Evolutionary conservation across 2,888 invertebrate genomes (phyloP).

Genomic region (Drosophila tanythrix): DNA sequence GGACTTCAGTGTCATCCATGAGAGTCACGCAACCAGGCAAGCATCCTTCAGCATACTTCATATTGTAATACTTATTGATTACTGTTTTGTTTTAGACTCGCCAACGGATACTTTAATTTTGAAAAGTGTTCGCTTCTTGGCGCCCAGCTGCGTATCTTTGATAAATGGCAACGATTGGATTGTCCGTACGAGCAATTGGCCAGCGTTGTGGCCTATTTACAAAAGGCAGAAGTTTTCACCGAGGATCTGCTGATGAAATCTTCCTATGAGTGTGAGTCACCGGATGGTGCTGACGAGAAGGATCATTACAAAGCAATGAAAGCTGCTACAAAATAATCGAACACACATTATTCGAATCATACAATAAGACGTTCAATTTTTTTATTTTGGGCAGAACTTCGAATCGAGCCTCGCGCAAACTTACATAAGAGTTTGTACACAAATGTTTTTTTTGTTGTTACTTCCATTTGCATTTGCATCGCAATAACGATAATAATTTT

Average conservation of each 20-base stretch:
- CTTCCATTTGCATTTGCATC: constrained; percentile 55
- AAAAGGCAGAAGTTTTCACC: constrained; percentile 90
- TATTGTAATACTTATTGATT: too few species aligned
- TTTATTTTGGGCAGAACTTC: constrained; percentile 20
- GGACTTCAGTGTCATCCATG: constrained; percentile 93
- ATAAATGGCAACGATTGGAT: constrained; percentile 92
- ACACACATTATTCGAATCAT: constrained; percentile 28
- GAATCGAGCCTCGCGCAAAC: constrained; percentile 54
- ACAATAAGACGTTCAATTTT: constrained; percentile 33
- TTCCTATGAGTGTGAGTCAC: constrained; percentile 97
- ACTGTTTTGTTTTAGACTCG: constrained; percentile 86
- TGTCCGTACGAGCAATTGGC: constrained; percentile 92
- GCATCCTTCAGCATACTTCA: constrained; percentile 41
- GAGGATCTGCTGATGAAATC: constrained; percentile 94
- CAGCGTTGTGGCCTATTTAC: constrained; percentile 91
- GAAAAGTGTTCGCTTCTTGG: constrained; percentile 96
- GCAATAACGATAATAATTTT: constrained; percentile 68
- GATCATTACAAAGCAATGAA: constrained; percentile 93
- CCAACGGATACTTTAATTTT: constrained; percentile 95
- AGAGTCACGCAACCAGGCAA: constrained; percentile 91
- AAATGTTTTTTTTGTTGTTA: constrained; percentile 41
- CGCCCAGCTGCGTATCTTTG: constrained; percentile 93
- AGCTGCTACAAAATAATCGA: constrained; percentile 84
- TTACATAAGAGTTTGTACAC: constrained; percentile 32
- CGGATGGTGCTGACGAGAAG: constrained; percentile 94